Evolutionary conservation across 92 coral and sea anemone genomes (phyloP), one percentile per base, ranked within the genome.

Genomic region (Porites lobata): DNA sequence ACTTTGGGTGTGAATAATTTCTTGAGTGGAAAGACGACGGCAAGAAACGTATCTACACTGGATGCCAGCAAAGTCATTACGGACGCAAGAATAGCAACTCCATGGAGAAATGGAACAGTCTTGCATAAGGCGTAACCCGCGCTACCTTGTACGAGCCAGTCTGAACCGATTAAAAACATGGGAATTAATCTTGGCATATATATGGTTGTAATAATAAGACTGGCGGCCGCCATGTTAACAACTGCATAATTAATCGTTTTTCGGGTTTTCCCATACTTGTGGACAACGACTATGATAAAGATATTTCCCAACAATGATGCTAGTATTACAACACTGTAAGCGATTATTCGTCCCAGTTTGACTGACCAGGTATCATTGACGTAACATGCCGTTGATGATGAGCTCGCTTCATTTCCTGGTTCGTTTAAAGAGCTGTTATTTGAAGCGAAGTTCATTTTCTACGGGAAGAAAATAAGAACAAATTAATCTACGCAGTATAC

Each of bases 121-220:
- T 88, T 85, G 58, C 94, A 91, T 15, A 91, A 81, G 14, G 47
- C 81, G n/a, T 81, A 80, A 13, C 94, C 94, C 3, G 83, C 3
- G 8, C 70, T 67, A 38, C 94, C 94, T 10, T 69, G 77, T 0
- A 91, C 82, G 17, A 91, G 88, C 94, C 94, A 91, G 1, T 18
- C 54, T 14, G 24, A 14, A 0, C 94, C 92, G 3, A 76, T 20
- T 22, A 87, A 43, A 69, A 69, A 74, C 92, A 87, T 91, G 0
- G 89, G 78, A 13, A 91, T 79, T 75, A 91, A 75, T 51, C 94
- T 68, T 24, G 94, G 94, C 94, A 91, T 91, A 65, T 91, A 91
- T 2, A 77, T 76, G 1, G 80, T 80, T 50, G 94, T 91, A 65
- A 91, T 79, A 14, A 91, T 66, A 72, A 91, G 82, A 65, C 83